Evolutionary conservation across 2,888 invertebrate genomes (phyloP), one percentile per base, ranked within the genome.

Genomic region (Protodeltote pygarga): DNA sequence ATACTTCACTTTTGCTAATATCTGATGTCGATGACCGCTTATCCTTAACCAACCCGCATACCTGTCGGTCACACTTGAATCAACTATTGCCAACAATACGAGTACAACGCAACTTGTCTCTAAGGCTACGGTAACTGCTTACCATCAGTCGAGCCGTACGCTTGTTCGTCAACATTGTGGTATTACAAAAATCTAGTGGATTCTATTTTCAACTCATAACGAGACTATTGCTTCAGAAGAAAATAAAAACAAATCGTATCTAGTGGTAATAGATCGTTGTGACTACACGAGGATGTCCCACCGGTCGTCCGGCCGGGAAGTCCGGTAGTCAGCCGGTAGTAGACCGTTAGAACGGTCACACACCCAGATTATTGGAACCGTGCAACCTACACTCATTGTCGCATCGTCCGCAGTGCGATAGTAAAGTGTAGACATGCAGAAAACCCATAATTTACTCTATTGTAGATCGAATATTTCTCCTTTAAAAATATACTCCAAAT

Each of bases 301-400:
- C 51, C 55, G 57, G 53, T 61, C 52, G 40, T 67, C 67, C 63
- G 68, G 45, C 11, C 48, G 60, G 45, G 42, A 51, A 35, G 47
- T 61, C 57, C 75, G 64, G 65, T 58, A 48, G 58, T 35, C 35
- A 31, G 59, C 51, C 72, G 72, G 67, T 59, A 65, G 59, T 59
- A 28, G 54, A 48, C 59, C 62, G 73, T 62, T 64, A 68, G 64
- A 40, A 40, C 47, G 63, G 55, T 55, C 53, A 48, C 52, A 55
- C 54, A 42, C 44, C 60, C 61, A 48, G 54, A 60, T 60, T 61
- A 71, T 68, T 61, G 54, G 65, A 41, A 47, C 49, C 35, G 48
- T 52, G 60, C 54, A 57, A 65, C 57, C 52, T 49, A 66, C 40
- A 65, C 70, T 66, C 70, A 50, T 53, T 57, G 57, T 53, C 50